Evolutionary conservation across 1,140 invertebrate species (phyloP).

Genomic region (Drosophila subpulchrella): DNA sequence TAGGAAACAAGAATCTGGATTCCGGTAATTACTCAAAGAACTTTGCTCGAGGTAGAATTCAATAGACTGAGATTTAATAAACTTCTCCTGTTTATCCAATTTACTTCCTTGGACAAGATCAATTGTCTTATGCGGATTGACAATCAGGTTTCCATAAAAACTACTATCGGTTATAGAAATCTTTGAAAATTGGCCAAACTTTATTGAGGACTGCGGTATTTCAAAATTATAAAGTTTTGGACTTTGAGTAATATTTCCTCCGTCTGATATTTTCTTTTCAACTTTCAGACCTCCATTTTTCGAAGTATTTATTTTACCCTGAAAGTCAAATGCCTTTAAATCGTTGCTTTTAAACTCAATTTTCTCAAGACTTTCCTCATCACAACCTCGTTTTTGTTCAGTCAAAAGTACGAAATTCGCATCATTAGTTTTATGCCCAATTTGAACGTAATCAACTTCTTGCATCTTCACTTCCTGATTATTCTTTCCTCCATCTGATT

Average conservation of each 20-base stretch:
- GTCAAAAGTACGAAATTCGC: background rate
- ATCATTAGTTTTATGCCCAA: background rate
- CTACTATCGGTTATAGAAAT: no score
- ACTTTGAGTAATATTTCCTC: no score
- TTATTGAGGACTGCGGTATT: no score
- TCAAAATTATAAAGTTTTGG: no score
- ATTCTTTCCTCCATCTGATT: no score
- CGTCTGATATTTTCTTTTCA: no score
- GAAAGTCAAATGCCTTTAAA: background rate
- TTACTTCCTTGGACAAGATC: no score
- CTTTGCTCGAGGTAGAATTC: background rate
- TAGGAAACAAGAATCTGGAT: constrained; percentile 12
- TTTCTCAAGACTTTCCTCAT: background rate
- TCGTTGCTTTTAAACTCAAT: background rate
- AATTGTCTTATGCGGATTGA: no score
- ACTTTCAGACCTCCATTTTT: background rate
- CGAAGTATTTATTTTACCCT: background rate
- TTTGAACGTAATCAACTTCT: no score
- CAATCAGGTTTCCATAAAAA: no score
- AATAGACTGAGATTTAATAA: background rate
- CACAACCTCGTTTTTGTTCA: background rate
- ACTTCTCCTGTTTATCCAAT: background rate
- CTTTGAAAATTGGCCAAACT: no score
- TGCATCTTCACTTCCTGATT: no score
- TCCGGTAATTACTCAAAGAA: constrained; percentile 1